Evolutionary conservation across 2,113 vertebrate species (phyloP).

Genomic region (Saiga tatarica): DNA sequence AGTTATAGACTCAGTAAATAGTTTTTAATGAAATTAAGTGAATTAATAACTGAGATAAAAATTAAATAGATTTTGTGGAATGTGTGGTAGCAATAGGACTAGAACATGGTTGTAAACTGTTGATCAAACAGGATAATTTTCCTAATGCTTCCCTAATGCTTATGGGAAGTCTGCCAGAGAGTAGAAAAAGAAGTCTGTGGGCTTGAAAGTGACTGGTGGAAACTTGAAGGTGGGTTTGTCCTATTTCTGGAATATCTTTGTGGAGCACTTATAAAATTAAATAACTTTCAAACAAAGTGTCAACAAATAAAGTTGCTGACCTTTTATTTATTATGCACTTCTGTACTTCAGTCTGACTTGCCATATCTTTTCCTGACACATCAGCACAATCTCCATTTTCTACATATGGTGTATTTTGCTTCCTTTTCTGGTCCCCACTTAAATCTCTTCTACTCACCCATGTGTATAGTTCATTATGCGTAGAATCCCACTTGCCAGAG

Average conservation of each 20-base stretch:
- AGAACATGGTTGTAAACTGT: neutral
- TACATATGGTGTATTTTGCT: neutral
- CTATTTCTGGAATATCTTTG: constrained; percentile 31
- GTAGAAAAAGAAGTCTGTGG: neutral
- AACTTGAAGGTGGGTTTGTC: neutral
- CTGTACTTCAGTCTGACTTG: neutral
- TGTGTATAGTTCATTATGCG: neutral
- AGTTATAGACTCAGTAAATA: neutral
- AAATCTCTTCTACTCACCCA: neutral
- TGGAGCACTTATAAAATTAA: neutral
- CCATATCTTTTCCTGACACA: neutral
- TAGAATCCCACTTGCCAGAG: neutral
- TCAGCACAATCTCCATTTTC: neutral
- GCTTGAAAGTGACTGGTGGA: neutral
- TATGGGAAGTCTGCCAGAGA: neutral
- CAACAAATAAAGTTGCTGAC: neutral
- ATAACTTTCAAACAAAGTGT: neutral
- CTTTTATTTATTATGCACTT: neutral
- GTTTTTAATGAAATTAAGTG: neutral
- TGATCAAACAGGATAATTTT: neutral
- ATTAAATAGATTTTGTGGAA: neutral
- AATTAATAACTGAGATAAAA: neutral
- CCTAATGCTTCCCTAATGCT: neutral
- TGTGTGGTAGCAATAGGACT: neutral
- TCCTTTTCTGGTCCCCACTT: neutral